A percentile compares a stretch with the other conserved stretches of the same genome.
These are phyloP conservation scores for Pleuronectes platessa DNA, from an alignment of 2,113 vertebrate genomes.

Conservation along the genomic window DNA sequence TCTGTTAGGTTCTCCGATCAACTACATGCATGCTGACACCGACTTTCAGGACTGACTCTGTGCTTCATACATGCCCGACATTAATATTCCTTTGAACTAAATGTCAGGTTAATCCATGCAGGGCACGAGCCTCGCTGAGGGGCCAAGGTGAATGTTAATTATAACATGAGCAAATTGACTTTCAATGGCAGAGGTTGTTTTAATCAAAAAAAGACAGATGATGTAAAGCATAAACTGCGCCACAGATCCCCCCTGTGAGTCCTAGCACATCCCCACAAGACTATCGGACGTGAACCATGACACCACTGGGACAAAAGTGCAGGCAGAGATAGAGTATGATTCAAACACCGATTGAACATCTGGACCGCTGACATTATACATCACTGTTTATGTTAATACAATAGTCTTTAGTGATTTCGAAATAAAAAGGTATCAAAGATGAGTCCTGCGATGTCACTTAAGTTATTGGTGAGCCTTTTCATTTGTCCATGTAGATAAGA, in stretches of 20 bases:
- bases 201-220: constrained; percentile 52
- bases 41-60: constrained; percentile 24
- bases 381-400: not conserved
- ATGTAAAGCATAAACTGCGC: constrained; percentile 13
- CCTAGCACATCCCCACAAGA: not conserved
- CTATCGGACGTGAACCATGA: not conserved
- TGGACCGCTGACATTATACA: not conserved
- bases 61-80: constrained; percentile 47
- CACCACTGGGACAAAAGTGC: not conserved
- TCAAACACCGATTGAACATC: not conserved
- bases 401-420: not conserved
- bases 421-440: not conserved
- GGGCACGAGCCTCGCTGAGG: constrained; percentile 14
- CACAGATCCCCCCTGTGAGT: not conserved
- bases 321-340: not conserved
- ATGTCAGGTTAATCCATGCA: constrained; percentile 60
- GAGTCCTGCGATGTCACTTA: too few species aligned
- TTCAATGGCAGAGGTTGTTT: constrained; percentile 63
- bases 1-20: constrained; percentile 35
- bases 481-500: too few species aligned
- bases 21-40: constrained; percentile 29
- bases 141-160: constrained; percentile 73
- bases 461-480: too few species aligned
- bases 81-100: constrained; percentile 70
- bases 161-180: constrained; percentile 58